These are phyloP conservation scores for Pangasius sanitwongsei DNA, from an alignment of 2,797 vertebrate species.

Conservation along the genomic window DNA sequence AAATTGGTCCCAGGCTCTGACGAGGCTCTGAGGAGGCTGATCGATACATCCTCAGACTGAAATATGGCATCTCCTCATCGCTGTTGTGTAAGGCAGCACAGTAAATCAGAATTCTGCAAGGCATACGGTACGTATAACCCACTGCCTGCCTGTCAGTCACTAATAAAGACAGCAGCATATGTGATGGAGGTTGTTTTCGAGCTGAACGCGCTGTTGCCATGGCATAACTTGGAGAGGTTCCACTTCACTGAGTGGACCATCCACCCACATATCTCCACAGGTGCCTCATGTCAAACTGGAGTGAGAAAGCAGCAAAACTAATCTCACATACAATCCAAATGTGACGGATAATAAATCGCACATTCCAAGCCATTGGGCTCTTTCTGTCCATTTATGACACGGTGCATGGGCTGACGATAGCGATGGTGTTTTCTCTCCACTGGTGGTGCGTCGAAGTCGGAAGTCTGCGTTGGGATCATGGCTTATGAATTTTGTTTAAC, in stretches of 20 bases:
- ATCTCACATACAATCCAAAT: conserved; percentile 29
- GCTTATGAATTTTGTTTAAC: background rate
- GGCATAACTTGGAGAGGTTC: conserved; percentile 36
- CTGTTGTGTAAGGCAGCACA: background rate
- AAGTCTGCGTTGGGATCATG: background rate
- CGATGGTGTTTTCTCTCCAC: background rate
- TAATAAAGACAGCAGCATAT: conserved; percentile 36
- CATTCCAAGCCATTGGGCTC: background rate
- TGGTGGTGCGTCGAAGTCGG: background rate
- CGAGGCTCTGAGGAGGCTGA: background rate
- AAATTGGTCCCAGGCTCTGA: background rate
- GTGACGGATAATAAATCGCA: background rate
- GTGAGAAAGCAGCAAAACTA: conserved; percentile 15
- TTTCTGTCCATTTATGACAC: background rate
- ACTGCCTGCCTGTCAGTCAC: conserved; percentile 10
- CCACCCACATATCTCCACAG: conserved; percentile 42
- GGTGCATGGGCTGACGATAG: background rate
- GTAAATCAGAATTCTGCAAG: conserved; percentile 33
- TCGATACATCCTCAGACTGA: conserved; percentile 23
- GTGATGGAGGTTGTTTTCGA: conserved; percentile 35
- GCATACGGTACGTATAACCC: background rate
- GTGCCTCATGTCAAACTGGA: conserved; percentile 31
- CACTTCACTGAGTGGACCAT: conserved; percentile 24
- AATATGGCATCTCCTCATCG: background rate
- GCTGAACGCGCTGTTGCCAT: conserved; percentile 40